Percentiles rank a stretch among this genome's conserved stretches.
These are phyloP conservation scores for Cydia amplana DNA, from an alignment of 1,140 invertebrate species.

Conservation along the genomic window DNA sequence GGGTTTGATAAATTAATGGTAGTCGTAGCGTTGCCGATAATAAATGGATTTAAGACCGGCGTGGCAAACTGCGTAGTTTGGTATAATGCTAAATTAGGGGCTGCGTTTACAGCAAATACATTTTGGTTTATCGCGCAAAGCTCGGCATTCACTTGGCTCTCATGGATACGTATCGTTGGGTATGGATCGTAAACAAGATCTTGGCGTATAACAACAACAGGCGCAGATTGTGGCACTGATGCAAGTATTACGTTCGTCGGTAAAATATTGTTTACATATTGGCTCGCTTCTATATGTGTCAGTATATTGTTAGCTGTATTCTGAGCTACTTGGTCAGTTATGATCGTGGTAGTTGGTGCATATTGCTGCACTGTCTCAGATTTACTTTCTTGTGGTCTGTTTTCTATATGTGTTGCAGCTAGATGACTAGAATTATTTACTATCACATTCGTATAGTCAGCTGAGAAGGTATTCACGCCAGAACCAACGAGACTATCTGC, in stretches of 20 bases:
- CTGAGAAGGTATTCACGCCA: neutral
- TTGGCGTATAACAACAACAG: constrained; percentile 51
- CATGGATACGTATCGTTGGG: constrained; percentile 38
- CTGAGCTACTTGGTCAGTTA: constrained; percentile 9
- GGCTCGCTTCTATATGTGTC: neutral
- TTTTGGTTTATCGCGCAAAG: constrained; percentile 33
- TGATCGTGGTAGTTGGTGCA: neutral
- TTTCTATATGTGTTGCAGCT: neutral
- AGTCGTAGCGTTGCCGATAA: constrained; percentile 46
- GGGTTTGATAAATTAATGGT: neutral
- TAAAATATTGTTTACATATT: constrained; percentile 16
- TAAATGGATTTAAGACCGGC: constrained; percentile 48
- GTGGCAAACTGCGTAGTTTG: constrained; percentile 47
- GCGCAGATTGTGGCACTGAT: constrained; percentile 37
- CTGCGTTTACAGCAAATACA: constrained; percentile 44
- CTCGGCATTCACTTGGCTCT: constrained; percentile 34
- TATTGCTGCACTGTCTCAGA: neutral
- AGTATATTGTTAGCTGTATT: constrained; percentile 33
- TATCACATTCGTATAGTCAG: constrained; percentile 7
- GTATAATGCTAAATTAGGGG: constrained; percentile 50
- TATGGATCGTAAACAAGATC: constrained; percentile 52
- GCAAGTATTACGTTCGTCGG: constrained; percentile 34
- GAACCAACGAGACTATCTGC: neutral
- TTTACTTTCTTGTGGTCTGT: neutral
- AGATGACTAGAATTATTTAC: neutral